Evolutionary conservation across 2,113 vertebrate species (phyloP), one percentile per base, ranked within the genome.

Genomic region (Varanus salvator): DNA sequence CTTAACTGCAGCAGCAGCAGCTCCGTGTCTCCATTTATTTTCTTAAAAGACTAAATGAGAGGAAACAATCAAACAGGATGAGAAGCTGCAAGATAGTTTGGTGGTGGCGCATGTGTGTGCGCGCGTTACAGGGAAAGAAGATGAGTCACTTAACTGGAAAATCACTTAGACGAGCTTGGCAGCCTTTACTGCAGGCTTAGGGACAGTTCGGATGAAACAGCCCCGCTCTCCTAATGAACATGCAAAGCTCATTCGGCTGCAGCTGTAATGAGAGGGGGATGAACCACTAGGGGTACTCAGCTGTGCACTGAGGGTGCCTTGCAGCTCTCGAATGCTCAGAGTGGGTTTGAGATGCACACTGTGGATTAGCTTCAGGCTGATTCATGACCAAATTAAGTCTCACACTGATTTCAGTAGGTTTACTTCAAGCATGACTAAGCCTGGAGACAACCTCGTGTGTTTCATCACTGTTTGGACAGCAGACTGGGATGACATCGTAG

Each of bases 1-100:
- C 95, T 95, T 96, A 96, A 96, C 95, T 96, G 95, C 91, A 93
- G 92, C 80, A 93, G 92, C 80, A 93, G 93, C 92, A 93, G 89
- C 93, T 96, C 84, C 83, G 87, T 91, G 90, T 87, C 89, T 86
- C 34, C 66, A 64, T 88, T 75, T 44, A 84, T 91, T 92, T 91
- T 92, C 91, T 91, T 95, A 94, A 94, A 92, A 69, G 76, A 94
- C 95, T 87, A 81, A 76, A 92, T 91, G 71, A 92, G 95, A 94
- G 80, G 87, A 80, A 95, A 93, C 85, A 95, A 92, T 93, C 64
- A 85, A 89, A 84, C 83, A 93, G 82, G 69, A 76, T 90, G 31
- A 80, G 87, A 87, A 87, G 92, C 90, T 87, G 93, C 94, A 93
- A 92, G 90, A 34, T 44, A 88, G 83, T 64, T 90, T 93, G 54